Base-by-base conservation (phyloP, 2,888 invertebrate species). In the Acronicta leporina region DNA sequence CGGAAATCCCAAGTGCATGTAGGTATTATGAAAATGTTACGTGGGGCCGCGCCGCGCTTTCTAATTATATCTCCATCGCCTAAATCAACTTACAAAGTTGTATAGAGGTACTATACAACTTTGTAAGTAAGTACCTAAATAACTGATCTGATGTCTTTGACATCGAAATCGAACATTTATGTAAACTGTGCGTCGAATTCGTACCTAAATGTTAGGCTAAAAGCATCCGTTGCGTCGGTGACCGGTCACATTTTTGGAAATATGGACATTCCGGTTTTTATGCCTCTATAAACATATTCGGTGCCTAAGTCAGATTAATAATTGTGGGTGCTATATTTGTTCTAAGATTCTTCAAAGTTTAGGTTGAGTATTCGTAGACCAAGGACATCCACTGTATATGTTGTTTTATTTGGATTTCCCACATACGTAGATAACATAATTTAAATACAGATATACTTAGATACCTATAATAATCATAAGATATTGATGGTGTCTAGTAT, bases 1-100 rank as follows among this genome's bases (percentile, higher is more conserved):
- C 81, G 88, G 89, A 83, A 87, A 85, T 89, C 83, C 88, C 88
- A 82, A 80, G 79, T 79, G 79, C 70, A 60, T 73, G 68, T 77
- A 20, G 20, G 20, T 20, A 73, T 73, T 73, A 75, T 80, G 73
- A 75, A 72, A 73, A 68, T 57, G 81, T 85, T 85, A 82, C 82
- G 82, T 83, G 73, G 71, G 64, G 44, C 71, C 40, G 63, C 74
- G 79, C 83, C 56, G 68, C 72, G 80, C 85, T 85, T 85, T 85
- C 85, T 84, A 85, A 85, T 78, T 84, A 77, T 77, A 74, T 77
- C 67, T 70, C 47, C 44, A 57, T 20, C 25, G 52, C 57, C 52
- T 51, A 47, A 66, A 54, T 59, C 54, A 48, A 42, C 54, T 60
- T 41, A 56, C 38, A 61, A 61, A 56, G 55, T n/a, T 65, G 35